phyloP scores from a whole-genome alignment of 1,140 invertebrate genomes.

The Samia ricini region DNA sequence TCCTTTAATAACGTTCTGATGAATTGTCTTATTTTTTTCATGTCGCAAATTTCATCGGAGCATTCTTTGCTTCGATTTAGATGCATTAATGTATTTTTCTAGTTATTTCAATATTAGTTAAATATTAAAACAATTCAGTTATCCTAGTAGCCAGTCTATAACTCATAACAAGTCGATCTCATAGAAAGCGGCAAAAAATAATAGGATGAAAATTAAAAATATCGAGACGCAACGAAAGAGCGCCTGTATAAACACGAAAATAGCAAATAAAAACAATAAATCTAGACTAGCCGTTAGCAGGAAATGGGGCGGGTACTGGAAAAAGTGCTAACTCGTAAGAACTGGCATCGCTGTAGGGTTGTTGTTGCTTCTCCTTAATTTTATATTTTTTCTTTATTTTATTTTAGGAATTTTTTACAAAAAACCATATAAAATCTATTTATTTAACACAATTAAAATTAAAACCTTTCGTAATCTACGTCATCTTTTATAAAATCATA shows the following conservation, averaged over 20 bases:
- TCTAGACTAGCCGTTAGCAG: conserved; percentile 19
- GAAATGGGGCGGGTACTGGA: conserved; percentile 22
- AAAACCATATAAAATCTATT: too few species aligned
- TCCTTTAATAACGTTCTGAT: too few species aligned
- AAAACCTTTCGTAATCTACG: too few species aligned
- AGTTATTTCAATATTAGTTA: background rate
- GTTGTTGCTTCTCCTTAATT: too few species aligned
- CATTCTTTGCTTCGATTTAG: too few species aligned
- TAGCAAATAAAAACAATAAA: conserved; percentile 37
- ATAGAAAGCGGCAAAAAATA: background rate
- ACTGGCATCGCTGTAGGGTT: conserved; percentile 23
- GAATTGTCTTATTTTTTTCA: too few species aligned
- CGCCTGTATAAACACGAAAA: conserved; percentile 26
- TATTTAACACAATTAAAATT: too few species aligned
- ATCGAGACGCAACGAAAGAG: conserved; percentile 13
- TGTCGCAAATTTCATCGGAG: too few species aligned
- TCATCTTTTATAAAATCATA: too few species aligned
- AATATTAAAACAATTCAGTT: background rate
- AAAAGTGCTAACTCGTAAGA: conserved; percentile 33
- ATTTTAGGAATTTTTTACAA: too few species aligned
- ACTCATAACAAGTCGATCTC: background rate
- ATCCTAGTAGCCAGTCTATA: background rate
- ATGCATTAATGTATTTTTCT: background rate
- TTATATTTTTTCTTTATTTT: too few species aligned
- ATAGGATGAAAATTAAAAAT: background rate